Evolutionary conservation across 2,113 vertebrate genomes (phyloP).

Genomic region (Solea solea): DNA sequence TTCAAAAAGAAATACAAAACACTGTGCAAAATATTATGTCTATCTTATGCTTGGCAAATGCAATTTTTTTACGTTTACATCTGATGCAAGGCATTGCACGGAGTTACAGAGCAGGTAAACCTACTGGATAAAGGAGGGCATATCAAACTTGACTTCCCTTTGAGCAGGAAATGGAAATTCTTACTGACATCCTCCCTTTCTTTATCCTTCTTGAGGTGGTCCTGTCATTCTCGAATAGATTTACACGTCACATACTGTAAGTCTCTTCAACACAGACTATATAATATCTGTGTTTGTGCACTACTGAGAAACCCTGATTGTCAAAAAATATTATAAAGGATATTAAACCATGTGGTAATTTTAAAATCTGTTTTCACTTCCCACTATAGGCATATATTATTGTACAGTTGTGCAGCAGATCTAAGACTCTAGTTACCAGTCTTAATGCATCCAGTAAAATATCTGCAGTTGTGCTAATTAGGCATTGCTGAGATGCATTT

Average conservation of each 20-base stretch:
- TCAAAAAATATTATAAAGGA: not conserved
- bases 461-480: not conserved
- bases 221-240: not conserved
- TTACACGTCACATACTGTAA: not conserved
- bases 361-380: not conserved
- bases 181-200: not conserved
- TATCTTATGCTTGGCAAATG: not conserved
- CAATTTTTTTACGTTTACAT: constrained; percentile 5
- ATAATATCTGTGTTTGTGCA: not conserved
- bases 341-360: not conserved
- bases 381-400: not conserved
- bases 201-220: not conserved
- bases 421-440: not conserved
- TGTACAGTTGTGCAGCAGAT: not conserved
- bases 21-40: not conserved
- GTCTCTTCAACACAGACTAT: constrained; percentile 4
- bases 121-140: not conserved
- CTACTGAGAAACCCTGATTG: not conserved
- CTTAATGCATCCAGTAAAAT: not conserved
- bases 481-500: not conserved
- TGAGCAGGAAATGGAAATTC: constrained; percentile 4
- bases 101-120: constrained; percentile 26
- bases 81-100: constrained; percentile 24
- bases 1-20: constrained; percentile 1
- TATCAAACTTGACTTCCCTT: constrained; percentile 16